phyloP scores from a whole-genome alignment of 2,113 vertebrate species.

The Saccopteryx bilineata region DNA sequence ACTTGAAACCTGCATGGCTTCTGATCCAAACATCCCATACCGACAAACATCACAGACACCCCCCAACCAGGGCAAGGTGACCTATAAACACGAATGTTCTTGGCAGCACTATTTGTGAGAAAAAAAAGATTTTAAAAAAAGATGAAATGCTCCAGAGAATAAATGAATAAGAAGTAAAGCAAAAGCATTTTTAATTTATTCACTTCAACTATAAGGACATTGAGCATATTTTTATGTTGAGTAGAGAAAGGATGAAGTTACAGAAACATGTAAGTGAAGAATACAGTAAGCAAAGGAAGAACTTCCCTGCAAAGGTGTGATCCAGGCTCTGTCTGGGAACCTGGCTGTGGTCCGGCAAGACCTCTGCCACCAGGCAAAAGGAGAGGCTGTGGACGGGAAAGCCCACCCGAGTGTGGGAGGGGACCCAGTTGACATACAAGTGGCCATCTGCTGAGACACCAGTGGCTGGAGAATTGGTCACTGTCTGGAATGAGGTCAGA shows the following conservation, averaged over 20 bases:
- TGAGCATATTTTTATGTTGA: neutral
- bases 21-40: neutral
- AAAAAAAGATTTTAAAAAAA: too few species aligned
- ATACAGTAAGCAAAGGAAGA: neutral
- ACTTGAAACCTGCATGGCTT: neutral
- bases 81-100: accelerated
- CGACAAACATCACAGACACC: neutral
- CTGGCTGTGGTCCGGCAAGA: neutral
- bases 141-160: neutral
- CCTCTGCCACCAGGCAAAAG: neutral
- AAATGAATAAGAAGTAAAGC: neutral
- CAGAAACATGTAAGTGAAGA: neutral
- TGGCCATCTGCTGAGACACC: accelerated
- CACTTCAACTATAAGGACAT: neutral
- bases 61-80: neutral
- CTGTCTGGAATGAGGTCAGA: neutral
- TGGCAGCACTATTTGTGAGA: neutral
- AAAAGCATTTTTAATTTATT: neutral
- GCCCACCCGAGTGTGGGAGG: neutral
- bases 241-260: neutral
- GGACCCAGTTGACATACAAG: neutral
- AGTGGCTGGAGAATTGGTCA: neutral
- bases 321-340: neutral
- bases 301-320: neutral
- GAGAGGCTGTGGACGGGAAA: neutral